Evolutionary conservation across 1,140 invertebrate genomes (phyloP).

Genomic region (Charaxes varanes): DNA sequence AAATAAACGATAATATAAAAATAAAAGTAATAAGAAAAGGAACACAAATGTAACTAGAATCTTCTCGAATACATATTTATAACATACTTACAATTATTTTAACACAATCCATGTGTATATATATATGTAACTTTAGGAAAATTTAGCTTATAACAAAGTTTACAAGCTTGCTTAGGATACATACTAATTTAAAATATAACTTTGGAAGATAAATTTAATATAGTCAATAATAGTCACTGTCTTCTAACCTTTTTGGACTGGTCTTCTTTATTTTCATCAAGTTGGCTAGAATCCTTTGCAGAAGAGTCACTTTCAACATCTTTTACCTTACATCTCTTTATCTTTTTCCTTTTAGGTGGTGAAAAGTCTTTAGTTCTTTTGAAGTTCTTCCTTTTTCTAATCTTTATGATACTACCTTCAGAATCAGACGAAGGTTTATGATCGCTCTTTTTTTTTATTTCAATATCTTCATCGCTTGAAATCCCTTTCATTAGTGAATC

Average conservation of each 20-base stretch:
- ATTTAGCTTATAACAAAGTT: no score
- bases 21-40: background rate
- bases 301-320: constrained; percentile 9
- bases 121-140: no score
- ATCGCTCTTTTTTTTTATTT: constrained; percentile 18
- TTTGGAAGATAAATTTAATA: constrained; percentile 5
- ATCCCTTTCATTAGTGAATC: constrained; percentile 30
- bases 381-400: background rate
- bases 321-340: constrained; percentile 7
- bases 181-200: background rate
- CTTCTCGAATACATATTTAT: constrained; percentile 2
- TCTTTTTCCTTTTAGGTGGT: constrained; percentile 4
- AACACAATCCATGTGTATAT: no score
- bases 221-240: constrained; percentile 12
- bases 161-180: background rate
- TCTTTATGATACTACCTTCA: background rate
- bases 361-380: background rate
- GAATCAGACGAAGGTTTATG: constrained; percentile 1
- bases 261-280: constrained; percentile 14
- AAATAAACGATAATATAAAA: background rate
- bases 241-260: constrained; percentile 29
- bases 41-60: background rate
- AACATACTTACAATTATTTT: no score
- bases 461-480: constrained; percentile 25
- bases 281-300: constrained; percentile 6